Conservation (phyloP, 1,140 invertebrate species). For the Uloborus diversus region DNA sequence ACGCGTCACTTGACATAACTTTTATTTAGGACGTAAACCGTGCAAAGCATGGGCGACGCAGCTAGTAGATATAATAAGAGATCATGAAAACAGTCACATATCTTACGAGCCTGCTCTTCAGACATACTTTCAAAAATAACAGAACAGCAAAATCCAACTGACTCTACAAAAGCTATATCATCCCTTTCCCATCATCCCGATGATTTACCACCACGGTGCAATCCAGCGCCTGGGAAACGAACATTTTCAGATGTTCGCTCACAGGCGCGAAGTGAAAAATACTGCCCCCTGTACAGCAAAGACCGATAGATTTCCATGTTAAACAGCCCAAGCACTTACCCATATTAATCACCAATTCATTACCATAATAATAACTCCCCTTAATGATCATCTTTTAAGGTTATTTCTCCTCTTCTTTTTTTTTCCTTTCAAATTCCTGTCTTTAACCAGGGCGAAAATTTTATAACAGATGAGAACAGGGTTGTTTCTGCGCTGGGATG, state of each 20-base stretch:
- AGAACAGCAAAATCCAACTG: too few species aligned
- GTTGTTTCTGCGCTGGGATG: too few species aligned
- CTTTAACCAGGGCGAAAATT: not conserved
- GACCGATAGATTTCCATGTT: constrained; percentile 15
- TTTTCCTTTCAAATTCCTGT: not conserved
- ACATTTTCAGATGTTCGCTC: not conserved
- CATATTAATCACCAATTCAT: constrained; percentile 56
- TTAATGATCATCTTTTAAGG: constrained; percentile 43
- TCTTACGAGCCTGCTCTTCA: too few species aligned
- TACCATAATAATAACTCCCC: constrained; percentile 54
- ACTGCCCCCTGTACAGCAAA: not conserved
- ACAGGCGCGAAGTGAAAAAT: constrained; percentile 40
- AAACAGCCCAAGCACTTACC: not conserved
- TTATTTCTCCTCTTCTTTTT: constrained; percentile 13
- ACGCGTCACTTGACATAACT: too few species aligned
- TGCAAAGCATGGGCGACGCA: too few species aligned
- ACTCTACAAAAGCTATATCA: too few species aligned
- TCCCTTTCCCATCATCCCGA: not conserved
- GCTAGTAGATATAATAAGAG: too few species aligned
- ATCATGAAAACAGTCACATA: too few species aligned
- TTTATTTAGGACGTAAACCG: too few species aligned
- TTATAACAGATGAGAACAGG: constrained; percentile 33
- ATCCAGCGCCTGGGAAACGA: constrained; percentile 6
- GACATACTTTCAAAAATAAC: too few species aligned
- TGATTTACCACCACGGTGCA: constrained; percentile 38